Conservation (phyloP, 2,888 invertebrate genomes). For the Sphaeridia pumilis region DNA sequence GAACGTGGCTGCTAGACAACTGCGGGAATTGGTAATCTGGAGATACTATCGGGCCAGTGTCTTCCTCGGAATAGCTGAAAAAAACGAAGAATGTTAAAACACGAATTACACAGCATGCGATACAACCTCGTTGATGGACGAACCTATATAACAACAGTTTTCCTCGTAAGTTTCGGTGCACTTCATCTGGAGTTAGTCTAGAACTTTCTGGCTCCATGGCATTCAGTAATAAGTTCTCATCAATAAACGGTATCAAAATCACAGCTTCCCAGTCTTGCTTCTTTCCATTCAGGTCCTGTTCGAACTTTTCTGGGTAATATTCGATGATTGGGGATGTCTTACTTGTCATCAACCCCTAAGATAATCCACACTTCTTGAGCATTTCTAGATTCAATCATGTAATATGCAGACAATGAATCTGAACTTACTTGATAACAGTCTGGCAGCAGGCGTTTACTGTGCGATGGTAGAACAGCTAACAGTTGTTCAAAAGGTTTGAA, state of each 20-base stretch:
- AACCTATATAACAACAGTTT: conserved; percentile 71
- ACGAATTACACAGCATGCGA: not conserved
- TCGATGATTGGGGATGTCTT: conserved; percentile 66
- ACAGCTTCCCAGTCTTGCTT: conserved; percentile 94
- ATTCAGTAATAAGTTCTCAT: conserved; percentile 59
- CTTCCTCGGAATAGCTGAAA: conserved; percentile 20
- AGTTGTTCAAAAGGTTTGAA: conserved; percentile 89
- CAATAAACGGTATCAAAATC: conserved; percentile 83
- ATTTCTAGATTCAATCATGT: no score
- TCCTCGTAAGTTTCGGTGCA: conserved; percentile 65
- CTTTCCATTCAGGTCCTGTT: conserved; percentile 92
- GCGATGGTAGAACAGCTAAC: conserved; percentile 73
- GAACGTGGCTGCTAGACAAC: conserved; percentile 46
- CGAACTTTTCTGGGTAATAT: conserved; percentile 82
- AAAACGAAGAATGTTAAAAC: conserved; percentile 5
- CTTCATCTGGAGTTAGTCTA: conserved; percentile 57
- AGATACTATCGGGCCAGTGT: conserved; percentile 31
- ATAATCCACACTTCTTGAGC: not conserved
- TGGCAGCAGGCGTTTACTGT: conserved; percentile 60
- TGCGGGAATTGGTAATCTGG: conserved; percentile 46
- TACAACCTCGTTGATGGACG: conserved; percentile 32
- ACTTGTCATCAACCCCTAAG: conserved; percentile 56
- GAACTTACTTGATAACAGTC: conserved; percentile 52
- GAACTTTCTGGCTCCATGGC: conserved; percentile 62
- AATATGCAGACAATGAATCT: not conserved